Evolutionary conservation across 2,113 vertebrate species (phyloP).

Genomic region (Festucalex cinctus): DNA sequence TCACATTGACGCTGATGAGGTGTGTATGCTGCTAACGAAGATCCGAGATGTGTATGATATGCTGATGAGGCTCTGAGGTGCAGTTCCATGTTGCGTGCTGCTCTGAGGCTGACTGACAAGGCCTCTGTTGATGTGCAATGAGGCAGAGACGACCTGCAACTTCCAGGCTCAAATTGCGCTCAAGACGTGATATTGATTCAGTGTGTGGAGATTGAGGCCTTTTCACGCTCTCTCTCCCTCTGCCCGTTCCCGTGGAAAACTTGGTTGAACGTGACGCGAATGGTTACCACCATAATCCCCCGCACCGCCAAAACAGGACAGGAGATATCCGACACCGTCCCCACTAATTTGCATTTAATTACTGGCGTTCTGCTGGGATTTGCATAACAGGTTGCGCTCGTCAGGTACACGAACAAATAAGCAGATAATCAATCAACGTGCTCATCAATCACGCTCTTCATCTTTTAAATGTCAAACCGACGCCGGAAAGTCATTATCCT

Average conservation of each 20-base stretch:
- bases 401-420: conserved; percentile 59
- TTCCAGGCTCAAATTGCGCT: conserved; percentile 56
- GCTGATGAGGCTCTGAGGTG: neutral
- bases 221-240: conserved; percentile 1
- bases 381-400: conserved; percentile 61
- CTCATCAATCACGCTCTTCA: conserved; percentile 61
- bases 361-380: conserved; percentile 42
- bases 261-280: conserved; percentile 57
- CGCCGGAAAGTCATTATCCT: conserved; percentile 44
- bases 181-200: conserved; percentile 62
- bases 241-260: conserved; percentile 31
- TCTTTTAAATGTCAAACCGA: conserved; percentile 55
- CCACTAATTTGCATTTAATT: conserved; percentile 67
- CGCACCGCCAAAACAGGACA: conserved; percentile 20
- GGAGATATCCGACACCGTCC: conserved; percentile 36
- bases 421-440: conserved; percentile 63
- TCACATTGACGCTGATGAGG: neutral
- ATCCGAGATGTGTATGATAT: neutral
- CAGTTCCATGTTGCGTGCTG: conserved; percentile 24
- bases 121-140: conserved; percentile 64
- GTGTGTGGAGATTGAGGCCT: conserved; percentile 37
- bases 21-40: neutral
- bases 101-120: conserved; percentile 51
- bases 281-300: conserved; percentile 45
- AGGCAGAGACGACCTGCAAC: conserved; percentile 63